Conservation (phyloP, 2,888 invertebrate genomes). For the Volucella inanis region DNA sequence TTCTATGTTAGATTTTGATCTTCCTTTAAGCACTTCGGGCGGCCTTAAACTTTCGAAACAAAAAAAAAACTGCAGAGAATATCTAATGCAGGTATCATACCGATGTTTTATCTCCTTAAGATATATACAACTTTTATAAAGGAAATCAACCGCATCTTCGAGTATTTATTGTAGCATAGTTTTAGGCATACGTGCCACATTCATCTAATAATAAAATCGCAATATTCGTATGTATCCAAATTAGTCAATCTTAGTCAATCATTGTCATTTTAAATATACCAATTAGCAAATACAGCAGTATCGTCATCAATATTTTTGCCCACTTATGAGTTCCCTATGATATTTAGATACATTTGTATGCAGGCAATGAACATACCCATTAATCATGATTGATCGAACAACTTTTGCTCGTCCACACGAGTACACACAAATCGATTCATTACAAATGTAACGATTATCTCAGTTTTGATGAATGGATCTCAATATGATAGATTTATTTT, state of each 20-base stretch:
- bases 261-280: constrained; percentile 14
- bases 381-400: background rate
- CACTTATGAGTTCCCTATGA: constrained; percentile 13
- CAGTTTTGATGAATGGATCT: constrained; percentile 31
- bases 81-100: too few species aligned
- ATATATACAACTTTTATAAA: background rate
- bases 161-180: background rate
- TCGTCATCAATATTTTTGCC: background rate
- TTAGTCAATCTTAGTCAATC: constrained; percentile 17
- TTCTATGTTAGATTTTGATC: too few species aligned
- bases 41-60: too few species aligned
- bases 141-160: too few species aligned
- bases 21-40: too few species aligned
- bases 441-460: constrained; percentile 17
- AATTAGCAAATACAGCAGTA: constrained; percentile 1
- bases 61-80: too few species aligned
- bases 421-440: constrained; percentile 14
- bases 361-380: background rate
- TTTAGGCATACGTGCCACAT: background rate
- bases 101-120: background rate
- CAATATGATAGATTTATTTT: constrained; percentile 32
- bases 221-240: background rate
- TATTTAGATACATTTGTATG: too few species aligned
- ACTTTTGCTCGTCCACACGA: background rate
- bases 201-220: too few species aligned